phyloP scores from a whole-genome alignment of 2,888 invertebrate genomes.

The Mayetiola destructor region DNA sequence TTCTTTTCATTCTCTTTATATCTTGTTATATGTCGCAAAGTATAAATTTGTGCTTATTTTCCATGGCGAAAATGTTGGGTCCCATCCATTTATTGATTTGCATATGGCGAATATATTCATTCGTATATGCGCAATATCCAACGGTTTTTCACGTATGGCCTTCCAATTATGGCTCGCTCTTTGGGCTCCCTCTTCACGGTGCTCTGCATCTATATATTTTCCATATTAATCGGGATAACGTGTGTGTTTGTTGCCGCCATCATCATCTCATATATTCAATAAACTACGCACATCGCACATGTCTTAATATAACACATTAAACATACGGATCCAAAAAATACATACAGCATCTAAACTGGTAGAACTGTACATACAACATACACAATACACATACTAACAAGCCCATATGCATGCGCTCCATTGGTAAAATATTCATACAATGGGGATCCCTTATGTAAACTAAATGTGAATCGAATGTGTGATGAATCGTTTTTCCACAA shows the following conservation, averaged over 20 bases:
- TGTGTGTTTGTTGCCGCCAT: not conserved
- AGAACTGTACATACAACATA: too few relatives aligned
- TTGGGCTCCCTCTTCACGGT: not conserved
- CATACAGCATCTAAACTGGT: too few relatives aligned
- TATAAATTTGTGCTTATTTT: too few relatives aligned
- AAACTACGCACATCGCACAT: constrained; percentile 12
- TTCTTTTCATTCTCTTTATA: too few relatives aligned
- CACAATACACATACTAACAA: not conserved
- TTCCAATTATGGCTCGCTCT: too few relatives aligned
- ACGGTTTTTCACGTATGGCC: constrained; percentile 5
- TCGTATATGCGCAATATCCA: constrained; percentile 2
- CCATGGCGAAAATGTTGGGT: too few relatives aligned
- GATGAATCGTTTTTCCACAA: constrained; percentile 3
- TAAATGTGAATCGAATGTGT: not conserved
- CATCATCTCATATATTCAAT: constrained; percentile 4
- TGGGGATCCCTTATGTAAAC: too few relatives aligned
- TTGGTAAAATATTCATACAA: too few relatives aligned
- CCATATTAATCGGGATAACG: constrained; percentile 6
- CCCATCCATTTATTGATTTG: not conserved
- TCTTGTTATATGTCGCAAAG: too few relatives aligned
- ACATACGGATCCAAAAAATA: too few relatives aligned
- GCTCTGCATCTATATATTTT: constrained; percentile 6
- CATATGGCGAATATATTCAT: not conserved
- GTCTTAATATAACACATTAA: too few relatives aligned
- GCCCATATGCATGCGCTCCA: not conserved